Evolutionary conservation across 2,888 invertebrate species (phyloP).

Genomic region (Anthophora plumipes): DNA sequence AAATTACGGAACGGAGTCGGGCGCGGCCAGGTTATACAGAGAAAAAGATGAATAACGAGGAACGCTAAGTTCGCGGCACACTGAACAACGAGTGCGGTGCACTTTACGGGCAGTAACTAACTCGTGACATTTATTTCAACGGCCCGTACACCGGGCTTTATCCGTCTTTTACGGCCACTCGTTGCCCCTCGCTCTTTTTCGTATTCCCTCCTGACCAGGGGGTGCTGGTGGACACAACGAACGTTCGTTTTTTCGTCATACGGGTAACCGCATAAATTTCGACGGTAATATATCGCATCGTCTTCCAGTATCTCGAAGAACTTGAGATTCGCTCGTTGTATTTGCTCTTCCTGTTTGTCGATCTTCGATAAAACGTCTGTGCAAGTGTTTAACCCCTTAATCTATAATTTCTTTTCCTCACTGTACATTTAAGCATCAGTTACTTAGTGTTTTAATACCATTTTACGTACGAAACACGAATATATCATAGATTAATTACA

Average conservation of each 20-base stretch:
- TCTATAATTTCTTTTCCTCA: too few species aligned
- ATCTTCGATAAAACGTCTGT: too few species aligned
- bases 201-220: not conserved
- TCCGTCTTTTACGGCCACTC: slow-evolving; percentile 64
- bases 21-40: slow-evolving; percentile 24
- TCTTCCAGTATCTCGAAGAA: slow-evolving; percentile 15
- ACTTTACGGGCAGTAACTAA: slow-evolving; percentile 71
- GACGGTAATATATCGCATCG: slow-evolving; percentile 43
- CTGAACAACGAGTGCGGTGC: slow-evolving; percentile 61
- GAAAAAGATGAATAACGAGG: slow-evolving; percentile 68
- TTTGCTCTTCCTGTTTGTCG: too few species aligned
- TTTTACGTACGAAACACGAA: too few species aligned
- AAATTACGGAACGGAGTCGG: slow-evolving; percentile 59
- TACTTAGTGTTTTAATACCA: too few species aligned
- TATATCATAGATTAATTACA: too few species aligned
- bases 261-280: slow-evolving; percentile 58
- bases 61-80: slow-evolving; percentile 63
- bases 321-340: too few species aligned
- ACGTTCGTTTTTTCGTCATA: slow-evolving; percentile 13
- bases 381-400: too few species aligned
- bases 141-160: slow-evolving; percentile 61
- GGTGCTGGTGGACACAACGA: not conserved
- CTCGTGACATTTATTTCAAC: slow-evolving; percentile 72
- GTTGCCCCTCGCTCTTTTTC: slow-evolving; percentile 51
- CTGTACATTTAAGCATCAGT: too few species aligned